Conservation (phyloP, 2,113 vertebrate species). For the Protomyctophum bolini region DNA sequence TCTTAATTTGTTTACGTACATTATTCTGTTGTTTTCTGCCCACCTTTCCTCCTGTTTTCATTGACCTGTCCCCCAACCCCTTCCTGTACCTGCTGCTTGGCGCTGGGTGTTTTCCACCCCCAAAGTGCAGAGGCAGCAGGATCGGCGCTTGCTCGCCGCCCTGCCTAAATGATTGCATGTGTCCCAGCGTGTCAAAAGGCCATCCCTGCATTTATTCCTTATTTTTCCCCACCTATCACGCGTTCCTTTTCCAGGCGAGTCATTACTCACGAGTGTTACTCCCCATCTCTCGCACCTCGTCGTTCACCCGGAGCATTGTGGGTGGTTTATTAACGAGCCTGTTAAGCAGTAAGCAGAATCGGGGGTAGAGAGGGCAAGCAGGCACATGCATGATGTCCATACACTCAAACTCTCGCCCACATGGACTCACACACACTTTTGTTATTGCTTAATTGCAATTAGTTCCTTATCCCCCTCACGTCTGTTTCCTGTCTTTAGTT, state of each 20-base stretch:
- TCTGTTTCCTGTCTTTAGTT: no score
- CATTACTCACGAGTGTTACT: slow-evolving; percentile 53
- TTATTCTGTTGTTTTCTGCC: neutral
- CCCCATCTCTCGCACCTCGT: slow-evolving; percentile 20
- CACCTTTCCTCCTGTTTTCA: neutral
- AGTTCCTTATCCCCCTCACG: neutral
- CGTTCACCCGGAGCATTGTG: slow-evolving; percentile 34
- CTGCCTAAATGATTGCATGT: slow-evolving; percentile 53
- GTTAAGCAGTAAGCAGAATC: slow-evolving; percentile 44
- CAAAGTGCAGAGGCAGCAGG: slow-evolving; percentile 59
- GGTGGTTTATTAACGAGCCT: slow-evolving; percentile 62
- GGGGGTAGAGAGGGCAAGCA: slow-evolving; percentile 8
- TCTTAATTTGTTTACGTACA: neutral
- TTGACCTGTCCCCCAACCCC: neutral
- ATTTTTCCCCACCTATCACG: slow-evolving; percentile 1
- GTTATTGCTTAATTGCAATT: slow-evolving; percentile 5
- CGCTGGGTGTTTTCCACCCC: slow-evolving; percentile 4
- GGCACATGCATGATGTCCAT: no score
- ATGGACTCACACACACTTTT: neutral
- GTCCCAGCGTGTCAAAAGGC: slow-evolving; percentile 50
- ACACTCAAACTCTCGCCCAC: neutral
- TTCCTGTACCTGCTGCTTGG: neutral
- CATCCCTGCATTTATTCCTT: slow-evolving; percentile 47
- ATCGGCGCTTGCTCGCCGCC: slow-evolving; percentile 23
- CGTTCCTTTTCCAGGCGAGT: slow-evolving; percentile 21